Conservation (phyloP, 2,113 vertebrate genomes). For the Leptobrachium leishanense region DNA sequence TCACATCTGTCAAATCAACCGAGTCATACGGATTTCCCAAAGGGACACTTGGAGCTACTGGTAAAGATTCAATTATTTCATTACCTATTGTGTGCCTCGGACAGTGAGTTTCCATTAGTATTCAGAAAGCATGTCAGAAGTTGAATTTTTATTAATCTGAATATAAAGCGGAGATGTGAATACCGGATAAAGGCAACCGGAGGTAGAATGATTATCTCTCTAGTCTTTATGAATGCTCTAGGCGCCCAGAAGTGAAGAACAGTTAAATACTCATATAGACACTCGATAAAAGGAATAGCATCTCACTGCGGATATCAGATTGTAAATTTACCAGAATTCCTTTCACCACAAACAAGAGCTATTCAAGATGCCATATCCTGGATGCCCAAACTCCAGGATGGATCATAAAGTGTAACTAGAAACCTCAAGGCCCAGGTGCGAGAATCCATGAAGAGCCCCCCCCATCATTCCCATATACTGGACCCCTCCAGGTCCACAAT, state of each 20-base stretch:
- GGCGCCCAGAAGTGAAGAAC: not conserved
- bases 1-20: conserved; percentile 30
- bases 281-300: not conserved
- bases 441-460: no score
- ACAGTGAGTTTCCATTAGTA: conserved; percentile 1
- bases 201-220: not conserved
- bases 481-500: no score
- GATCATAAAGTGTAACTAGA: no score
- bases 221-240: conserved; percentile 18
- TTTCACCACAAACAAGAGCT: not conserved
- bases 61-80: conserved; percentile 24
- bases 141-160: not conserved
- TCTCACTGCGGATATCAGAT: not conserved
- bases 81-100: conserved; percentile 8
- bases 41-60: conserved; percentile 6
- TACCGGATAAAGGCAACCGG: conserved; percentile 11
- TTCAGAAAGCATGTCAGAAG: conserved; percentile 8
- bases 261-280: not conserved
- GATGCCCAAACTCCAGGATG: not conserved
- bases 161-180: conserved; percentile 13
- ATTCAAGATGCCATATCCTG: not conserved
- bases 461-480: no score
- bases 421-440: no score
- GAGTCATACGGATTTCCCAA: conserved; percentile 2
- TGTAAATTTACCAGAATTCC: not conserved